Conservation (phyloP, 2,888 invertebrate genomes). For the Diaprepes abbreviatus region DNA sequence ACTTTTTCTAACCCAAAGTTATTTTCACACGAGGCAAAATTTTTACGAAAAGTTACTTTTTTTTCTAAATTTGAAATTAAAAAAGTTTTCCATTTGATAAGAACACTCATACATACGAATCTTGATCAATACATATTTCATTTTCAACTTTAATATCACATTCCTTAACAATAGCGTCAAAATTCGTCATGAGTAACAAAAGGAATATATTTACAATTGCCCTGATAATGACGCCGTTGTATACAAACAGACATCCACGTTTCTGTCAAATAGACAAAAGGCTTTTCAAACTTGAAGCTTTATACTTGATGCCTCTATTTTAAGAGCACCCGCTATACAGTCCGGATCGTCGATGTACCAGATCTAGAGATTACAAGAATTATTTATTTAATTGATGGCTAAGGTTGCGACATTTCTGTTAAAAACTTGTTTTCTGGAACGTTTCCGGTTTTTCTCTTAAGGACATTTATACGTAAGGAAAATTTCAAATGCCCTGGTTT, state of each 20-base stretch:
- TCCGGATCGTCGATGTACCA: background rate
- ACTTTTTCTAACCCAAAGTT: no score
- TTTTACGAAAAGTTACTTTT: no score
- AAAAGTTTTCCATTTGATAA: no score
- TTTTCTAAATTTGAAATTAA: no score
- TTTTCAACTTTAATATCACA: background rate
- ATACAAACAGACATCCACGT: constrained; percentile 63
- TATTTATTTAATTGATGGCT: no score
- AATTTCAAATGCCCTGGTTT: no score
- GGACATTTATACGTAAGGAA: no score
- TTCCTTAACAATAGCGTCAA: constrained; percentile 24
- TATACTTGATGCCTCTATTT: constrained; percentile 50
- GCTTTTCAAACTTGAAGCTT: constrained; percentile 46
- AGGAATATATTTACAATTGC: constrained; percentile 59
- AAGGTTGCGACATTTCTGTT: no score
- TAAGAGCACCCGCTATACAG: constrained; percentile 51
- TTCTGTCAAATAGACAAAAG: constrained; percentile 60
- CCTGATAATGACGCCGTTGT: constrained; percentile 64
- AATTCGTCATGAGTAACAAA: constrained; percentile 33
- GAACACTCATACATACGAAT: no score
- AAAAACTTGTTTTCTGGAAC: no score
- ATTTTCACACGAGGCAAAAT: no score
- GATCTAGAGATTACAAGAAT: background rate
- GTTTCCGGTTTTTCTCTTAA: no score
- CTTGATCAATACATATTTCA: background rate